Percentiles rank a stretch among this genome's conserved stretches.
These are phyloP conservation scores for Thecophora atra DNA, from an alignment of 2,888 invertebrate species.

Conservation along the genomic window DNA sequence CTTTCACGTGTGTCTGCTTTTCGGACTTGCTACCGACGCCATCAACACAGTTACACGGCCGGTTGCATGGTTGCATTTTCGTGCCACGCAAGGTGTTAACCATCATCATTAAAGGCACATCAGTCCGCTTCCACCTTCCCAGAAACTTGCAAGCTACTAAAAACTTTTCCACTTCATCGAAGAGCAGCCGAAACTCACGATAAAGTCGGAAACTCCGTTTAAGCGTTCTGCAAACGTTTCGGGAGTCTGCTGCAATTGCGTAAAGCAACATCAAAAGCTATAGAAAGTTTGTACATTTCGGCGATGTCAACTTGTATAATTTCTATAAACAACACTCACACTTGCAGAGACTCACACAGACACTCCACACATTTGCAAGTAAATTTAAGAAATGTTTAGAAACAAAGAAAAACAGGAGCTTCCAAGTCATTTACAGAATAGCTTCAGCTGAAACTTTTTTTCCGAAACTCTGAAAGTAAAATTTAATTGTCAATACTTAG, in stretches of 20 bases:
- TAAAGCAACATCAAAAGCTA: constrained; percentile 34
- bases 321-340: constrained; percentile 12
- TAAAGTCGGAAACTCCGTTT: constrained; percentile 47
- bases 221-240: constrained; percentile 32
- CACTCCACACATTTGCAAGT: too few species aligned
- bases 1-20: neutral
- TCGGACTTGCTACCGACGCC: neutral
- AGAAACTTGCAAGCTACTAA: constrained; percentile 20
- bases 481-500: too few species aligned
- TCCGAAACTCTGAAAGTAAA: too few species aligned
- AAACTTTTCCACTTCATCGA: constrained; percentile 43
- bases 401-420: too few species aligned
- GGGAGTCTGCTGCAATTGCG: constrained; percentile 18
- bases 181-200: constrained; percentile 22
- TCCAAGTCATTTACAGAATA: too few species aligned
- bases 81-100: neutral
- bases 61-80: too few species aligned
- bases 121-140: constrained; percentile 20
- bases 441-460: too few species aligned
- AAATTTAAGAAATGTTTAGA: too few species aligned
- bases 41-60: neutral
- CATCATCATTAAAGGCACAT: constrained; percentile 31
- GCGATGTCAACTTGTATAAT: constrained; percentile 18
- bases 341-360: neutral
- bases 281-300: constrained; percentile 31